phyloP scores from a whole-genome alignment of 2,113 vertebrate genomes.

The Entomyzon cyanotis region DNA sequence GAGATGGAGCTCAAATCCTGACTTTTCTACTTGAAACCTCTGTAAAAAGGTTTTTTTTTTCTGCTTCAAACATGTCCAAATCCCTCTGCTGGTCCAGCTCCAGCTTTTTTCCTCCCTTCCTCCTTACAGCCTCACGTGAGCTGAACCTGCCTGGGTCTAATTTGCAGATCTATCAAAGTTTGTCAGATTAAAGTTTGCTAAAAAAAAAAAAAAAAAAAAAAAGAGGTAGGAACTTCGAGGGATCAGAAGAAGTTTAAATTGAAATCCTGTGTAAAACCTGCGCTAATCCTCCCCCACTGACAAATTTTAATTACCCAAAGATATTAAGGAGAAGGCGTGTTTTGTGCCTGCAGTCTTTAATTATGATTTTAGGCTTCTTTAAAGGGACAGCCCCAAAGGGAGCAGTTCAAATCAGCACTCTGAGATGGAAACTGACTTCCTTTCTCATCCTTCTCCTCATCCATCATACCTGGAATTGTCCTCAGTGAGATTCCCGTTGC shows the following conservation, averaged over 20 bases:
- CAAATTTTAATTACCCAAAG: slow-evolving; percentile 4
- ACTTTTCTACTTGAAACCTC: not conserved
- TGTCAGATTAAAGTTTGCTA: not conserved
- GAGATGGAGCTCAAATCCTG: not conserved
- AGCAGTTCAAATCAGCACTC: not conserved
- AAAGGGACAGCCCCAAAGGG: not conserved
- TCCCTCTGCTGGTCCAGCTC: not conserved
- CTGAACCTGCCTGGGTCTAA: not conserved
- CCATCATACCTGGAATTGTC: not conserved
- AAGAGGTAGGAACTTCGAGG: not conserved
- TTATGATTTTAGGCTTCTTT: not conserved
- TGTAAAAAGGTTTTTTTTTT: not conserved
- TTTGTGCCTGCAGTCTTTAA: not conserved
- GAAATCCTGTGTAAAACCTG: not conserved
- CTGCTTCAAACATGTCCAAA: not conserved
- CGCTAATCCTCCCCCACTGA: slow-evolving; percentile 20
- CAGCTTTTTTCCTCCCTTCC: not conserved
- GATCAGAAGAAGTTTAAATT: not conserved
- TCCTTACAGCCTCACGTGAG: not conserved
- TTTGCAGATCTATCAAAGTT: not conserved
- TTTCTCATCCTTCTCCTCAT: not conserved
- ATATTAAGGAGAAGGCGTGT: not conserved
- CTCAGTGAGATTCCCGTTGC: not conserved
- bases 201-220: not conserved
- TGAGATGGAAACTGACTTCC: not conserved